Conservation (phyloP, 2,797 vertebrate genomes). For the Brotogeris chrysoptera region DNA sequence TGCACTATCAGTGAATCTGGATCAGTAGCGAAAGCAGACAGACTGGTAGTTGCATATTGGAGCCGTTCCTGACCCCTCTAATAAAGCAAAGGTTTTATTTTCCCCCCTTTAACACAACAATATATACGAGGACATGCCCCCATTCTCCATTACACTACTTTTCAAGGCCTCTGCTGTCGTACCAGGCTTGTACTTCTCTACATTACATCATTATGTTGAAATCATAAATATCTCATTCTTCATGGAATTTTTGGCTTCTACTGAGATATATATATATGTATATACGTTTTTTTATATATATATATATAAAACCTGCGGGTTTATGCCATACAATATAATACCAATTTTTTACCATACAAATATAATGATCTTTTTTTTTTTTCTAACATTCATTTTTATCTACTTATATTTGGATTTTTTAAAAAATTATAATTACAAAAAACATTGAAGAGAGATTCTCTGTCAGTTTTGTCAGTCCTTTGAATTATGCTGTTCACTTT, state of each 20-base stretch:
- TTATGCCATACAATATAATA: neutral
- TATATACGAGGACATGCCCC: neutral
- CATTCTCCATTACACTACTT: neutral
- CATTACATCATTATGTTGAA: neutral
- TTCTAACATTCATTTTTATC: neutral
- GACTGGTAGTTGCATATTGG: too few relatives aligned
- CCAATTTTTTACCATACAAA: neutral
- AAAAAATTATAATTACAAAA: neutral
- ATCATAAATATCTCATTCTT: neutral
- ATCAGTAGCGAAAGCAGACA: too few relatives aligned
- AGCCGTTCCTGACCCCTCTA: too few relatives aligned
- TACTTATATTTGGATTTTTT: fast-evolving
- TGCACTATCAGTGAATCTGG: too few relatives aligned
- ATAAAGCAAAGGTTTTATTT: too few relatives aligned
- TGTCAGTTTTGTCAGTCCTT: neutral
- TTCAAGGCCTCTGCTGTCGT: neutral
- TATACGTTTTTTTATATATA: too few relatives aligned
- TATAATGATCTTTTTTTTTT: neutral
- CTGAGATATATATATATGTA: neutral
- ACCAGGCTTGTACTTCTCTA: neutral
- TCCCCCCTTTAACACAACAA: too few relatives aligned
- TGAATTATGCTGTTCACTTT: neutral
- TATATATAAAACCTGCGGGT: neutral
- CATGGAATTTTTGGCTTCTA: neutral
- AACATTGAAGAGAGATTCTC: neutral